Base-by-base conservation (phyloP, 1,140 invertebrate genomes). In the Zaprionus lachaisei region DNA sequence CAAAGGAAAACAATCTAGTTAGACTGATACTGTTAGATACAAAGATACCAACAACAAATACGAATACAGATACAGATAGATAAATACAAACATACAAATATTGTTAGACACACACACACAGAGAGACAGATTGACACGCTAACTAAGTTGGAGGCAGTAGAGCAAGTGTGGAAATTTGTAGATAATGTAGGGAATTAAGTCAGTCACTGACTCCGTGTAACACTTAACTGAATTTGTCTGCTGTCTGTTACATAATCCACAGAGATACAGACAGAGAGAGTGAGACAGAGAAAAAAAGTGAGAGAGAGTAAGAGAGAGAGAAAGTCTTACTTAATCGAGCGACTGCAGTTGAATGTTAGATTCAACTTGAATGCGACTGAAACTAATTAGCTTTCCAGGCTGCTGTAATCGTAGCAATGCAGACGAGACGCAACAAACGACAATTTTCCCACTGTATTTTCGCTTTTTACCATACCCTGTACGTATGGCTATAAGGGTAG, bases 101-200 rank as follows among this genome's bases (percentile, higher is more conserved):
- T 17, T 7, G 41, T 2, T 3, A 66, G 55, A 58, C 51, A 44
- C 49, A 44, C n/a, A 28, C 44, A 58, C 12, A 22, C 11, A 41
- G 0, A 31, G 2, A 28, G 26, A 28, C 2, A 41, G 0, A n/a
- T 4, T 17, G 5, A 47, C 41, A 47, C 41, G 41, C 41, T 17
- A 44, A 9, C n/a, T 44, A n/a, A 47, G 41, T 17, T 17, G 41
- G 7, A 17, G 41, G 37, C n/a, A 51, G 37, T 37, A 57, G 47
- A 66, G 61, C 63, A 34, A 70, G 62, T 58, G 22, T 56, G 34
- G 60, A 57, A 26, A 41, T 26, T 15, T 22, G 14, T n/a, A 60
- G 60, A 72, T 83, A 87, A 87, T 87, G 79, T 90, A 85, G 86
- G 85, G 81, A 90, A 89, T 89, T 89, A 89, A 90, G 85, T 90